phyloP scores from a whole-genome alignment of 2,888 invertebrate species.

The Spisula solida region DNA sequence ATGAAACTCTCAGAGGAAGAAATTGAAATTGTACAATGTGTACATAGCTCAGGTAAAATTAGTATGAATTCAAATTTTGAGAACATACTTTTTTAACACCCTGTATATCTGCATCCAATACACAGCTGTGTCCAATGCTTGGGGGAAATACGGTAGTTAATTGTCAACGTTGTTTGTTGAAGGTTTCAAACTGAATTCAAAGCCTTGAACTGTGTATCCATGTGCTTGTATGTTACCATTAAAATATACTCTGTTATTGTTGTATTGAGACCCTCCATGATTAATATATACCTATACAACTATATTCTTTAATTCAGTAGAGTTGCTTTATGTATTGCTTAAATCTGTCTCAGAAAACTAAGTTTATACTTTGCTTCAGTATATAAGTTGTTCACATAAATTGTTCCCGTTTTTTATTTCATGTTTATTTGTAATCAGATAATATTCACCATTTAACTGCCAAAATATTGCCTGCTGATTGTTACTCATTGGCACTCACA shows the following conservation, averaged over 20 bases:
- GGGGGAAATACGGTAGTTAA: too few relatives aligned
- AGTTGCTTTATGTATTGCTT: neutral
- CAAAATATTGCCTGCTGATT: neutral
- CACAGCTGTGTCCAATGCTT: too few relatives aligned
- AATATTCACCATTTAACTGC: neutral
- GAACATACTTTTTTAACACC: too few relatives aligned
- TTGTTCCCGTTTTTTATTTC: neutral
- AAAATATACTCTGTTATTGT: neutral
- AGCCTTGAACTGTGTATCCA: neutral
- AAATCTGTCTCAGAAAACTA: neutral
- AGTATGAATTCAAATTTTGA: too few relatives aligned
- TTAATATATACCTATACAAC: neutral
- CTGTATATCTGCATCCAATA: too few relatives aligned
- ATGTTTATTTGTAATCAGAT: constrained; percentile 20
- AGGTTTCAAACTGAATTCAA: neutral
- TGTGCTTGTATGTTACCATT: neutral
- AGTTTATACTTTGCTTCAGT: neutral
- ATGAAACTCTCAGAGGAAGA: too few relatives aligned
- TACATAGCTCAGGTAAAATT: too few relatives aligned
- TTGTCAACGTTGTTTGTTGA: too few relatives aligned
- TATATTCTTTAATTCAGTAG: neutral
- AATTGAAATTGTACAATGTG: too few relatives aligned
- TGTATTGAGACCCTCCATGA: neutral
- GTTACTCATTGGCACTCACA: neutral
- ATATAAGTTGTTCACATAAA: neutral